Percentiles rank a stretch among this genome's conserved stretches.
Conservation (phyloP, 1,140 invertebrate species). For the Pseudomyrmex gracilis region DNA sequence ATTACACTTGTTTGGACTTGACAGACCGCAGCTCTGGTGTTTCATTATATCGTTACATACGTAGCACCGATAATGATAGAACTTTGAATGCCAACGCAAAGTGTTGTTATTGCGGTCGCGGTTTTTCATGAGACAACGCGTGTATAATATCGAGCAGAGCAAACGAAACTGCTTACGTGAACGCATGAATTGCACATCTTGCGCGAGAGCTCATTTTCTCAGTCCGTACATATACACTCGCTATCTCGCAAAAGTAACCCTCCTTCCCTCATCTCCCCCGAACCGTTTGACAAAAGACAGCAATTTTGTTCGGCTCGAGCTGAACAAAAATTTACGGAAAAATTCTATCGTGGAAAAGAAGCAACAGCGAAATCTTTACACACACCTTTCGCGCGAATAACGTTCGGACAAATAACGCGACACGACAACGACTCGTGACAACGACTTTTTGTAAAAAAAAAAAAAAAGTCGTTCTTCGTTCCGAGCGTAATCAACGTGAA, state of each 20-base stretch:
- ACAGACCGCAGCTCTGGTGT: no score
- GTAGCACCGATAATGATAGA: conserved; percentile 21
- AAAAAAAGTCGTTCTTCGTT: neutral
- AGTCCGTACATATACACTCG: neutral
- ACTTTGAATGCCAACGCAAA: neutral
- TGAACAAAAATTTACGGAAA: neutral
- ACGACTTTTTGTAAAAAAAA: neutral
- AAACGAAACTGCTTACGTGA: conserved; percentile 40
- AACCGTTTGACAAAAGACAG: no score
- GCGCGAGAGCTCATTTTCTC: no score
- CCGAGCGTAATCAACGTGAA: neutral
- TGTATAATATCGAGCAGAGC: conserved; percentile 22
- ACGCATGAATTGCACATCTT: conserved; percentile 33
- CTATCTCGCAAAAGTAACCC: neutral
- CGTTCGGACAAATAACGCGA: conserved; percentile 7
- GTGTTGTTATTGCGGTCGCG: conserved; percentile 6
- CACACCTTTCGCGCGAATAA: no score
- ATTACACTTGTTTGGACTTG: conserved; percentile 4
- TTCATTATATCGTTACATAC: conserved; percentile 14
- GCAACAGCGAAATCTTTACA: neutral
- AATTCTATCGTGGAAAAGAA: neutral
- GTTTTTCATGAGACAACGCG: conserved; percentile 30
- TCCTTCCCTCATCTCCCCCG: no score
- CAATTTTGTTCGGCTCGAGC: no score
- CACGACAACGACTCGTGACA: no score